Conservation (phyloP, 2,888 invertebrate genomes). For the Sarcophaga rosellei region DNA sequence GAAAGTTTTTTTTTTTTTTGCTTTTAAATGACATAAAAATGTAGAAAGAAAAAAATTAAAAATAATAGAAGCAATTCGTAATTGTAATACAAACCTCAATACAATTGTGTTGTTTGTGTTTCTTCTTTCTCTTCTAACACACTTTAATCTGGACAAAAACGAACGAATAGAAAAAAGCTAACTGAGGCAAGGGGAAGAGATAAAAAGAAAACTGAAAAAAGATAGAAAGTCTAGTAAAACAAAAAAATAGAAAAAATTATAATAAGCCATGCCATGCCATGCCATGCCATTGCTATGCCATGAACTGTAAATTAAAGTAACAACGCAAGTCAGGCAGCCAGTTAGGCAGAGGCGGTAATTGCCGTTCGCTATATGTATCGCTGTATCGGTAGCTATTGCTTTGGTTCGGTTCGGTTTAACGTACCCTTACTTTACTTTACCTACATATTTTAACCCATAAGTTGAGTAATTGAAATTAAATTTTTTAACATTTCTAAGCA, state of each 20-base stretch:
- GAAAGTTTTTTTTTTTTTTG: conserved; percentile 19
- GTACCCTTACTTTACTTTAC: too few species aligned
- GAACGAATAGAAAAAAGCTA: not conserved
- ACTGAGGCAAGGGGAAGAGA: not conserved
- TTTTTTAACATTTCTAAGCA: not conserved
- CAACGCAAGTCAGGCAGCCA: not conserved
- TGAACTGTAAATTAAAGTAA: not conserved
- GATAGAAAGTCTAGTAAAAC: not conserved
- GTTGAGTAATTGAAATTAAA: not conserved
- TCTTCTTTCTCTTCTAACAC: not conserved
- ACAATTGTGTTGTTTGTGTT: not conserved
- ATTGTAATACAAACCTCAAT: conserved; percentile 54
- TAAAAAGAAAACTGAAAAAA: conserved; percentile 16
- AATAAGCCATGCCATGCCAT: not conserved
- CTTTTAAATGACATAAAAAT: conserved; percentile 22
- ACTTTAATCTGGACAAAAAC: not conserved
- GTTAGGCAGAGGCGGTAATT: not conserved
- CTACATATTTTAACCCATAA: too few species aligned
- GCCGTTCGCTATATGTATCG: not conserved
- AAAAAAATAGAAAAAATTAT: not conserved
- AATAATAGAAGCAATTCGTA: conserved; percentile 30
- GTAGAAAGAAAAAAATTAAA: not conserved
- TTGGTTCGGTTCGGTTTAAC: not conserved
- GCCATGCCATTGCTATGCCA: too few species aligned
- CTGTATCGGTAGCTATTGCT: not conserved